Evolutionary conservation across 2,888 invertebrate genomes (phyloP).

Genomic region (Mycogona germanica): DNA sequence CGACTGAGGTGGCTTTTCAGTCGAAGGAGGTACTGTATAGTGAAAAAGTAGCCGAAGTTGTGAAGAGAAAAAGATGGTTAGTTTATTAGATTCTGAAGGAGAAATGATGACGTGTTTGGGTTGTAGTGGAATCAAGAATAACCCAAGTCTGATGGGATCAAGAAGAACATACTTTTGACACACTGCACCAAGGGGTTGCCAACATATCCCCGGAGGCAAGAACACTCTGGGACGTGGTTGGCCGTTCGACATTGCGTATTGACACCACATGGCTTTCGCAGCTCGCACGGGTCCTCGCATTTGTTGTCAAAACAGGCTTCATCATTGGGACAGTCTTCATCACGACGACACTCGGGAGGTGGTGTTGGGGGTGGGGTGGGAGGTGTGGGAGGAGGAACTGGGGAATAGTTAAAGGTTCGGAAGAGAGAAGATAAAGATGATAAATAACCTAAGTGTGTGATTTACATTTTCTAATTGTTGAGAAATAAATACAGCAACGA

Average conservation of each 20-base stretch:
- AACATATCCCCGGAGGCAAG: slow-evolving; percentile 28
- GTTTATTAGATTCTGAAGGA: too few relatives aligned
- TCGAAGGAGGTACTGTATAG: neutral
- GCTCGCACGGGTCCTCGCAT: slow-evolving; percentile 62
- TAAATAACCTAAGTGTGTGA: too few relatives aligned
- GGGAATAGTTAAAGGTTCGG: neutral
- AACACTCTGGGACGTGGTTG: slow-evolving; percentile 2
- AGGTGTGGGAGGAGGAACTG: neutral
- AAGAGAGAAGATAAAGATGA: neutral
- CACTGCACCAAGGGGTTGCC: slow-evolving; percentile 68
- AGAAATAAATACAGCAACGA: neutral
- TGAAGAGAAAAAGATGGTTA: neutral
- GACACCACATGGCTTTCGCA: slow-evolving; percentile 61
- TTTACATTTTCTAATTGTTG: neutral
- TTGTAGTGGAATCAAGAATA: too few relatives aligned
- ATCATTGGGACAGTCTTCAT: slow-evolving; percentile 58
- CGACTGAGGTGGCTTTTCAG: neutral
- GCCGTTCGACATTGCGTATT: slow-evolving; percentile 43
- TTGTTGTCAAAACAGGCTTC: slow-evolving; percentile 70
- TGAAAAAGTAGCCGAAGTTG: neutral
- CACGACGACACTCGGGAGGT: slow-evolving; percentile 66
- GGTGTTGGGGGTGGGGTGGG: slow-evolving; percentile 1
- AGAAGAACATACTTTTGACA: slow-evolving; percentile 23
- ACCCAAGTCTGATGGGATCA: too few relatives aligned
- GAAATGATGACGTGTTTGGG: neutral